phyloP scores from a whole-genome alignment of 1,140 invertebrate species.

The Dolichoris vasculosae region DNA sequence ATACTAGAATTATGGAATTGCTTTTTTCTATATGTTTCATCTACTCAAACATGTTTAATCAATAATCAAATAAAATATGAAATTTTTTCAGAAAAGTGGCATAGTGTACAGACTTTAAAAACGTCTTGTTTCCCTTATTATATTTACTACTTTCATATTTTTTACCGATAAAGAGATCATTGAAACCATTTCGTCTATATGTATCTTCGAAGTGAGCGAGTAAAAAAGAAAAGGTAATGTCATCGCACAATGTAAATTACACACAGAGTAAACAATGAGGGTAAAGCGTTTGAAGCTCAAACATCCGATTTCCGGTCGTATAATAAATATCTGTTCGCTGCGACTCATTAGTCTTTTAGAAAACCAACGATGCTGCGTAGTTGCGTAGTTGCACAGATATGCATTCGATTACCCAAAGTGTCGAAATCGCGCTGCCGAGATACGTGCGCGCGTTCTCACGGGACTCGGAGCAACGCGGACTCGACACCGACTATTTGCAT shows the following conservation, averaged over 20 bases:
- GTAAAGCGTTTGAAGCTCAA: constrained; percentile 15
- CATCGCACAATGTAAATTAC: constrained; percentile 37
- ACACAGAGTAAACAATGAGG: constrained; percentile 37
- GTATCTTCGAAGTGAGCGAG: not conserved
- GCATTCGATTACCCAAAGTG: constrained; percentile 21
- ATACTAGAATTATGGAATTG: not conserved
- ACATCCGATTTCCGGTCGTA: constrained; percentile 38
- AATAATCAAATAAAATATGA: constrained; percentile 53
- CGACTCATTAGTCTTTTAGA: constrained; percentile 1
- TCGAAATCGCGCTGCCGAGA: constrained; percentile 29
- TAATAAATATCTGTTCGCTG: not conserved
- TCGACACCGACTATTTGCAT: not conserved
- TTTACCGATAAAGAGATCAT: constrained; percentile 34
- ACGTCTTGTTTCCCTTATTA: not conserved
- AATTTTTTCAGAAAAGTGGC: constrained; percentile 17
- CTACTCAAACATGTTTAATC: constrained; percentile 31
- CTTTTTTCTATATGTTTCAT: not conserved
- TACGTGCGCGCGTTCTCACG: constrained; percentile 25
- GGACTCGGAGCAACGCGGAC: not conserved
- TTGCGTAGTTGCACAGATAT: not conserved
- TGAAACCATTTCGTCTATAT: not conserved
- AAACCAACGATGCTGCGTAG: not conserved
- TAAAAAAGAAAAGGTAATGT: not conserved
- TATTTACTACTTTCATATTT: constrained; percentile 21
- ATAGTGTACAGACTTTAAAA: constrained; percentile 5